Evolutionary conservation across 1,140 invertebrate genomes (phyloP).

Genomic region (Musca vetustissima): DNA sequence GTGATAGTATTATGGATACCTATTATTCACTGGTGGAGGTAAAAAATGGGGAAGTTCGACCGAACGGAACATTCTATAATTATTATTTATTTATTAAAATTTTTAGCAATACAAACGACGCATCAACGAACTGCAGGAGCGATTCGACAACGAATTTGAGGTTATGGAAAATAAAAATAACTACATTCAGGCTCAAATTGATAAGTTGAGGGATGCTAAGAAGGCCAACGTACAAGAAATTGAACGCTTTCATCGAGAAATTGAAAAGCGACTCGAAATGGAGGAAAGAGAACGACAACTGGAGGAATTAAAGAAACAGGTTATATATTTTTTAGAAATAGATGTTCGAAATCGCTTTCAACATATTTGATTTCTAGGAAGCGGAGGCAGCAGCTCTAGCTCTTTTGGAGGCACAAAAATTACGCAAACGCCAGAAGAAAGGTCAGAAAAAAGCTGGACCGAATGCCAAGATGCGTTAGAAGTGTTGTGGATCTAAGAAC

Average conservation of each 20-base stretch:
- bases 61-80: too few species aligned
- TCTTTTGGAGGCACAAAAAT: neutral
- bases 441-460: neutral
- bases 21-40: neutral
- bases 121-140: neutral
- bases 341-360: too few species aligned
- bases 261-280: neutral
- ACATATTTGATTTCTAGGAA: neutral
- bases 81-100: too few species aligned
- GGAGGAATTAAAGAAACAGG: too few species aligned
- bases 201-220: neutral
- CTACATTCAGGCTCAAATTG: neutral
- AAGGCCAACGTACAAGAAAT: neutral
- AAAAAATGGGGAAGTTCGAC: too few species aligned
- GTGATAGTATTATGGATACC: neutral
- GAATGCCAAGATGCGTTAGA: neutral
- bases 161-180: slow-evolving; percentile 8
- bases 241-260: slow-evolving; percentile 2
- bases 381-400: neutral
- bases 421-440: neutral
- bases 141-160: slow-evolving; percentile 4
- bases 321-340: too few species aligned
- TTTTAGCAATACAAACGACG: neutral
- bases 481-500: too few species aligned
- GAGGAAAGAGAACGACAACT: neutral